phyloP scores from a whole-genome alignment of 2,888 invertebrate genomes.

The Drosophila demipolita region DNA sequence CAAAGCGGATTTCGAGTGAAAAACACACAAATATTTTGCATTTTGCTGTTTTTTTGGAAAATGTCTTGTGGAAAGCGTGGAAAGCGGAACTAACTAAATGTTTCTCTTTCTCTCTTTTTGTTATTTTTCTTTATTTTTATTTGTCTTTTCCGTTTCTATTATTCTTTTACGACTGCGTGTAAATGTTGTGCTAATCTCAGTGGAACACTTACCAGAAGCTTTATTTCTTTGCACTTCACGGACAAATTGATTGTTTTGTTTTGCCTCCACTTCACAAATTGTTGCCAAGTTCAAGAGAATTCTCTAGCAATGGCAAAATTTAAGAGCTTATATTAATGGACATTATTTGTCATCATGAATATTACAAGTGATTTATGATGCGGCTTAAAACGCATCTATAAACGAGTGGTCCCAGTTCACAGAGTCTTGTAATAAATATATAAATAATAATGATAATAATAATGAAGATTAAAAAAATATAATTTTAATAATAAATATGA shows the following conservation, averaged over 20 bases:
- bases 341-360: neutral
- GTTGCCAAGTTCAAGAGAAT: neutral
- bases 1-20: constrained; percentile 53
- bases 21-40: constrained; percentile 52
- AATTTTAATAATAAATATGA: neutral
- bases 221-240: constrained; percentile 42
- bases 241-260: constrained; percentile 46
- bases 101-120: constrained; percentile 1
- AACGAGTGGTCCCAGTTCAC: neutral
- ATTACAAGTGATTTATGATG: neutral
- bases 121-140: neutral
- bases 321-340: neutral
- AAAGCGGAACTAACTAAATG: constrained; percentile 49
- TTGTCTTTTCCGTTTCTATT: neutral
- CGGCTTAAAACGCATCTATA: neutral
- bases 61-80: constrained; percentile 34
- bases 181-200: constrained; percentile 40
- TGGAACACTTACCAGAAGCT: constrained; percentile 21
- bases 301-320: neutral
- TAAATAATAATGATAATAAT: neutral
- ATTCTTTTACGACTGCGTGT: constrained; percentile 12
- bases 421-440: neutral
- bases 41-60: constrained; percentile 47
- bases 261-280: constrained; percentile 1
- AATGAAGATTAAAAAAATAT: no score